Conservation (phyloP, 2,113 vertebrate species). For the Circaetus cinerascens region DNA sequence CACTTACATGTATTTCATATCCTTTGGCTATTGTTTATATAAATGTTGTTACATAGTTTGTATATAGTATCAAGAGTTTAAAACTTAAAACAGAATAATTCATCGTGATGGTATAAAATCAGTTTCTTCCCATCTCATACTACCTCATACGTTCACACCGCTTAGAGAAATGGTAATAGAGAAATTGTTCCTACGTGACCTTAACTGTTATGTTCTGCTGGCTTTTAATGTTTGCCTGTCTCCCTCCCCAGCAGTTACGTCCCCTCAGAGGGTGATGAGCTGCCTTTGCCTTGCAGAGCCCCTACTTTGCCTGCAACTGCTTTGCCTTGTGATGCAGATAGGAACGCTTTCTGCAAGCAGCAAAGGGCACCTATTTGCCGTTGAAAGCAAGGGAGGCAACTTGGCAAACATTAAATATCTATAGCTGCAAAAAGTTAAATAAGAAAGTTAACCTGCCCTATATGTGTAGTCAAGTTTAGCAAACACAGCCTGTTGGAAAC, state of each 20-base stretch:
- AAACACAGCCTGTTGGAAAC: background rate
- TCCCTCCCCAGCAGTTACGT: background rate
- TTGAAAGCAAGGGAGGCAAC: background rate
- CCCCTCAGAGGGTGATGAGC: background rate
- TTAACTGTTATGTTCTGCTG: accelerated
- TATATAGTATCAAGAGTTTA: background rate
- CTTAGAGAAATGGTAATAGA: background rate
- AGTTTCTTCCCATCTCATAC: background rate
- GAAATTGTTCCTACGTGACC: background rate
- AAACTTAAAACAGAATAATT: background rate
- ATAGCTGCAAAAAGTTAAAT: background rate
- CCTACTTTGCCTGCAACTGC: background rate
- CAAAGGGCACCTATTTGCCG: background rate
- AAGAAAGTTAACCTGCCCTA: background rate
- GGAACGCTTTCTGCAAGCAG: background rate
- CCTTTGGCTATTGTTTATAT: background rate
- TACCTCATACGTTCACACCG: background rate
- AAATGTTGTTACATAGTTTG: background rate
- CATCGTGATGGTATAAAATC: background rate
- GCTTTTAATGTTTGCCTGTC: background rate
- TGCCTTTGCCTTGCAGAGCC: background rate
- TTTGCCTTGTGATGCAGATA: accelerated
- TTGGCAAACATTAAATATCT: background rate
- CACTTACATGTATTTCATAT: background rate
- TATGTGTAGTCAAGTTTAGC: background rate